Base-by-base conservation (phyloP, 2,888 invertebrate species). In the Melangyna quadrimaculata region DNA sequence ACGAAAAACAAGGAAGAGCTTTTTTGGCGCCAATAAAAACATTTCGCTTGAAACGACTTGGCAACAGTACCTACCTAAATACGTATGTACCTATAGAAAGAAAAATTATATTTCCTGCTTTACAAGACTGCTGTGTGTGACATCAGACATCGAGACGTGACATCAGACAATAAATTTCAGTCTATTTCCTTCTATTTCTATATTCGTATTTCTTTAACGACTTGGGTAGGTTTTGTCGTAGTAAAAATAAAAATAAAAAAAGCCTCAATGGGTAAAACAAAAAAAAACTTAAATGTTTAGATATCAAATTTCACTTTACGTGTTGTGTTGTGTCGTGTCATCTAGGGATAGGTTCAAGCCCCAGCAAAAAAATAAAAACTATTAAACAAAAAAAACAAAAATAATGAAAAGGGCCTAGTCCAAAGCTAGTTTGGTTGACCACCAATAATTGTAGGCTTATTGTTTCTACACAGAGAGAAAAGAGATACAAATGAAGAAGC, bases 81-180 rank as follows among this genome's bases (percentile, higher is more conserved):
- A n/a, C n/a, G n/a, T n/a, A n/a, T n/a, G n/a, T n/a, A n/a, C n/a
- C n/a, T n/a, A n/a, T n/a, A 27, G 27, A 43, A 48, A 10, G 35
- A 51, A 67, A 37, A 67, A 35, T 35, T 65, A 32, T 19, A 45
- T 65, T 65, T 65, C 45, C 45, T 65, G 48, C 19, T 32, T 65
- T 45, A 67, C 65, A 35, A 37, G 24, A 43, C 10, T 59, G 24
- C 29, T 65, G 32, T 51, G 65, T 81, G 81, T 83, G 78, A 83
- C 83, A 83, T 83, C 79, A 83, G 78, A 69, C 72, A 65, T 32
- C 29, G 63, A 71, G 53, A 73, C 70, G 69, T 84, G 84, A 84
- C 84, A 84, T 84, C 84, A 84, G 84, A 71, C 82, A 61, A 78
- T 67, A 65, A 78, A 72, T 82, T 82, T 43, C 69, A 73, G 22